Percentiles rank a stretch among this genome's conserved stretches.
phyloP scores from a whole-genome alignment of 2,113 vertebrate species.

The Hippoglossus stenolepis region DNA sequence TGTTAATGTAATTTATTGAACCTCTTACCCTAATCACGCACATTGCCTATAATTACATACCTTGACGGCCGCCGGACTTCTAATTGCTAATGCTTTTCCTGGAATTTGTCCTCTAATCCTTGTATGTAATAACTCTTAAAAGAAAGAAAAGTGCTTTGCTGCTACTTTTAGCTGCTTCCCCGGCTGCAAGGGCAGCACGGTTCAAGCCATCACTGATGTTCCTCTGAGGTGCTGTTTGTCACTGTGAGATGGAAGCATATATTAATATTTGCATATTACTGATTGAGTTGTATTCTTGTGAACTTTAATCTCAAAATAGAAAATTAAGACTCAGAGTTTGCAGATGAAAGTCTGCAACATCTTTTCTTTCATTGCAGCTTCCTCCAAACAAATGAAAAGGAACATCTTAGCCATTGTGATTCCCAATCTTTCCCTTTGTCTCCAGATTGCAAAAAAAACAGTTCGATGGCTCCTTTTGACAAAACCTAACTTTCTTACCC shows the following conservation, averaged over 20 bases:
- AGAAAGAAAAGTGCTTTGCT: slow-evolving; percentile 74
- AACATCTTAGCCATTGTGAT: neutral
- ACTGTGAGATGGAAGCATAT: slow-evolving; percentile 8
- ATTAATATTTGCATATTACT: slow-evolving; percentile 5
- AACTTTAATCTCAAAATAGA: neutral
- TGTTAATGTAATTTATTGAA: slow-evolving; percentile 88
- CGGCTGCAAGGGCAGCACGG: slow-evolving; percentile 1
- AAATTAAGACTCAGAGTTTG: neutral
- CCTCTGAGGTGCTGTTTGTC: slow-evolving; percentile 11
- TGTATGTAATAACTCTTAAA: slow-evolving; percentile 76
- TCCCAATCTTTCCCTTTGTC: neutral
- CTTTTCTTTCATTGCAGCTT: neutral
- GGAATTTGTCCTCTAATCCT: slow-evolving; percentile 82
- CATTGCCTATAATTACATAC: slow-evolving; percentile 85
- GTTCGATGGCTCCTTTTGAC: too few species aligned
- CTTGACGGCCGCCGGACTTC: slow-evolving; percentile 76
- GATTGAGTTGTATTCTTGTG: neutral
- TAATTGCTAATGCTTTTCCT: slow-evolving; percentile 87
- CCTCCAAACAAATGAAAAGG: neutral
- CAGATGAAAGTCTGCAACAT: neutral
- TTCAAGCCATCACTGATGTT: slow-evolving; percentile 28
- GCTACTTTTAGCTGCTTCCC: slow-evolving; percentile 55
- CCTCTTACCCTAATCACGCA: slow-evolving; percentile 86
- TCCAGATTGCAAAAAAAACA: neutral
- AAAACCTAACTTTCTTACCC: neutral